Percentiles rank a stretch among this genome's conserved stretches.
phyloP scores from a whole-genome alignment of 2,113 vertebrate genomes.

The Chloropsis hardwickii region DNA sequence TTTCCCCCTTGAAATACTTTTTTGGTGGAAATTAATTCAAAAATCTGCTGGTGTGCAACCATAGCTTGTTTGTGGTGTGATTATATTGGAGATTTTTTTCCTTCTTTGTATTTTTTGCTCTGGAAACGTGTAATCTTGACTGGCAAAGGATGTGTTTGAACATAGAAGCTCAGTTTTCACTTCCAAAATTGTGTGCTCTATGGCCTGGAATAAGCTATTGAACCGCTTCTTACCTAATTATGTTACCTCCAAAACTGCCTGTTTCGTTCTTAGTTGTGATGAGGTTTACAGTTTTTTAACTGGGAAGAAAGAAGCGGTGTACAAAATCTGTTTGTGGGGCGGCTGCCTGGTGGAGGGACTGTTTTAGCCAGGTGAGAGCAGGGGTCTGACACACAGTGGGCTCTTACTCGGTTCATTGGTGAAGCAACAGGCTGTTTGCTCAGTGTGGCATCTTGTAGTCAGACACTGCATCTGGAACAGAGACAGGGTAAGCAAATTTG shows the following conservation, averaged over 20 bases:
- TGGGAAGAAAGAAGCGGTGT: neutral
- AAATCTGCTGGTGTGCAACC: neutral
- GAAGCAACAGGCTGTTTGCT: neutral
- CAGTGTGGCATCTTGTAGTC: neutral
- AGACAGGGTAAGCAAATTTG: neutral
- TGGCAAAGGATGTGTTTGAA: neutral
- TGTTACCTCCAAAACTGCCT: neutral
- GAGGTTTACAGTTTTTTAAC: neutral
- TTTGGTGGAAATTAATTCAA: neutral
- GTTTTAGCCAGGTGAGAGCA: neutral
- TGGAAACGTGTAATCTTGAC: neutral
- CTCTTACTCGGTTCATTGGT: fast-evolving
- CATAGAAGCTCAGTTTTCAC: neutral
- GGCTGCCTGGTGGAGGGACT: neutral
- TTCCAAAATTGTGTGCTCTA: neutral
- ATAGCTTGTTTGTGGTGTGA: neutral
- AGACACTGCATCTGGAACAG: fast-evolving
- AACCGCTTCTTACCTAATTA: neutral
- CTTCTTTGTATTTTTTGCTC: neutral
- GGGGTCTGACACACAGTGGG: fast-evolving
- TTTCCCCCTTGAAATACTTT: neutral
- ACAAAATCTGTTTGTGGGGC: neutral
- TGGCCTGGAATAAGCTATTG: neutral
- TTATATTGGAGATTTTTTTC: fast-evolving
- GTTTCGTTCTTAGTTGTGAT: neutral